Base-by-base conservation (phyloP, 2,888 invertebrate species). In the Aphidius colemani region DNA sequence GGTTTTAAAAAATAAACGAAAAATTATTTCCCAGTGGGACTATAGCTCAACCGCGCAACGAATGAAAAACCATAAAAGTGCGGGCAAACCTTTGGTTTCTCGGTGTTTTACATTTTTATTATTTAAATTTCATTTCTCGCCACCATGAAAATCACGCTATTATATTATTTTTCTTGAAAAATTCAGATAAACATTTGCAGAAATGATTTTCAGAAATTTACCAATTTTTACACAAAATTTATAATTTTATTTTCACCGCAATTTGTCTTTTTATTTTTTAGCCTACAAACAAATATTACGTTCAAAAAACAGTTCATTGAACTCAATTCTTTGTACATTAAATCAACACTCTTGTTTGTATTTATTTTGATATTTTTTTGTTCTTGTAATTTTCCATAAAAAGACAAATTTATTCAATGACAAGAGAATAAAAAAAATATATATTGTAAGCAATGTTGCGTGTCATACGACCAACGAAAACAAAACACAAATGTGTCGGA, bases 401-500 rank as follows among this genome's bases (percentile, higher is more conserved):
- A 45, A 46, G 53, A 46, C 53, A 13, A 53, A 45, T 46, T 46
- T 45, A 53, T 11, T 40, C 30, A 40, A 45, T 53, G 60, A 60
- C 40, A 30, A 46, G 49, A 18, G 41, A 49, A 44, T 7, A 44
- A 50, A 43, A 53, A 43, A 9, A 7, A 60, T 40, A 39, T 44
- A 30, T 57, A 58, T 62, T 67, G 64, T 68, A 67, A 67, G 68
- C 69, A 71, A 70, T 71, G 69, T 70, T 69, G 69, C 72, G 74
- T 72, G 70, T 70, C 66, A 62, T 40, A 70, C 71, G 71, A 68
- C 71, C 72, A 71, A 72, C 75, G 74, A 74, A 77, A 77, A 76
- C 77, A 76, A 78, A 78, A 75, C 74, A 78, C 74, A 77, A 78
- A 78, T 78, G 78, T 78, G 75, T 73, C 74, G 78, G 78, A 78